Conservation (phyloP, 2,797 vertebrate species). For the Cephalopachus bancanus region DNA sequence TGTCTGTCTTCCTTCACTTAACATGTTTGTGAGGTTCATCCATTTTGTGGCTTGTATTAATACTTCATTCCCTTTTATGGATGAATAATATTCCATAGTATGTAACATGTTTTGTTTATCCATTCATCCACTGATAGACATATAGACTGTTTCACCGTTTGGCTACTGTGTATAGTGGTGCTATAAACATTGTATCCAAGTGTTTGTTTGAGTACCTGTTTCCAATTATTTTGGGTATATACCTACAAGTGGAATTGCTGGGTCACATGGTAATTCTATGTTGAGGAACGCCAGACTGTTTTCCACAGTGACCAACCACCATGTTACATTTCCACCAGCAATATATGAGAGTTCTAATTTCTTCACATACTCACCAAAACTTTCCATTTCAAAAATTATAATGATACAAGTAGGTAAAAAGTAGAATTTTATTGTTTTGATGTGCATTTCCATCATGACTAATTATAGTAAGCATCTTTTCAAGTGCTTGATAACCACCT, state of each 20-base stretch:
- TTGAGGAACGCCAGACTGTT: background rate
- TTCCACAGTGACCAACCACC: background rate
- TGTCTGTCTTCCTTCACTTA: background rate
- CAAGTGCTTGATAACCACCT: background rate
- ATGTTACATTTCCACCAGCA: constrained; percentile 12
- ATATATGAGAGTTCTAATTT: background rate
- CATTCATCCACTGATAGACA: background rate
- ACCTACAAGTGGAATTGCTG: background rate
- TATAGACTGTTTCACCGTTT: background rate
- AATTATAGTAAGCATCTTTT: background rate
- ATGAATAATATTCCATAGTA: background rate
- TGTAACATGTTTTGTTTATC: background rate
- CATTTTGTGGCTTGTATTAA: background rate
- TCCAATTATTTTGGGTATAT: constrained; percentile 31
- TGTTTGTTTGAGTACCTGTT: background rate
- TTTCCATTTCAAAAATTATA: background rate
- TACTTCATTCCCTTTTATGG: background rate
- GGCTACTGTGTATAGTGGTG: background rate
- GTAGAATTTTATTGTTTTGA: constrained; percentile 33
- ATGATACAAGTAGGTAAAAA: background rate
- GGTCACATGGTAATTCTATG: background rate
- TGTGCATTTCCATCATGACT: background rate
- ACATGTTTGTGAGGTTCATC: background rate
- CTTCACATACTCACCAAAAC: background rate
- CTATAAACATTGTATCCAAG: background rate